Evolutionary conservation across 2,888 invertebrate genomes (phyloP), one percentile per base, ranked within the genome.

Genomic region (Eristalis pertinax): DNA sequence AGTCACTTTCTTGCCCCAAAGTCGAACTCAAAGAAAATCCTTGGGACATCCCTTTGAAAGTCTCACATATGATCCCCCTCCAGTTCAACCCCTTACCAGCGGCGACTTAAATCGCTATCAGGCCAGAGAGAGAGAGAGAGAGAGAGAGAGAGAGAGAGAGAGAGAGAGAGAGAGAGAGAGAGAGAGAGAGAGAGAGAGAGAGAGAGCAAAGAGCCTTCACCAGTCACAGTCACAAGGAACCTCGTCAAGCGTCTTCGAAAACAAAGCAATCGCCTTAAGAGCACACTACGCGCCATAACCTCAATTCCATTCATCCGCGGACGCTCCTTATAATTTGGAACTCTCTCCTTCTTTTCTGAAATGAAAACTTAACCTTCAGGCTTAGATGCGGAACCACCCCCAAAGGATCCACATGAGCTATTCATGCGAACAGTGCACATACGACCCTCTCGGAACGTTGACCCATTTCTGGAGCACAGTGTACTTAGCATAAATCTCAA

Each of bases 301-400:
- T 50, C 50, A 50, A 50, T 50, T 50, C 19, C 50, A 50, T 50
- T 50, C 50, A 50, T 19, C 50, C 8, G 4, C 50, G 8, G 19
- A 50, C 5, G 4, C 35, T 38, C 72, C 26, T 26, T 10, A 13
- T 11, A n/a, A 41, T 38, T 60, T 38, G 29, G 35, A 8, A n/a
- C 19, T 19, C 50, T 19, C 50, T 8, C 50, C 50, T n/a, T n/a
- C 35, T 38, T 38, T 11, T n/a, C n/a, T 11, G 29, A 19, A 70
- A 35, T 50, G 50, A 29, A 68, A 68, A 62, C 72, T 72, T 72
- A 72, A 72, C 72, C 72, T 72, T 72, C 38, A 72, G 72, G 72
- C 41, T 58, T 62, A 10, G 38, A 4, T 24, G n/a, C 15, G 15
- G n/a, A 50, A n/a, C 43, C 15, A n/a, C 43, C 43, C 43, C 15